A percentile compares a stretch with the other conserved stretches of the same genome.
These are phyloP conservation scores for Xanthia icteritia DNA, from an alignment of 2,888 invertebrate genomes.

Conservation along the genomic window DNA sequence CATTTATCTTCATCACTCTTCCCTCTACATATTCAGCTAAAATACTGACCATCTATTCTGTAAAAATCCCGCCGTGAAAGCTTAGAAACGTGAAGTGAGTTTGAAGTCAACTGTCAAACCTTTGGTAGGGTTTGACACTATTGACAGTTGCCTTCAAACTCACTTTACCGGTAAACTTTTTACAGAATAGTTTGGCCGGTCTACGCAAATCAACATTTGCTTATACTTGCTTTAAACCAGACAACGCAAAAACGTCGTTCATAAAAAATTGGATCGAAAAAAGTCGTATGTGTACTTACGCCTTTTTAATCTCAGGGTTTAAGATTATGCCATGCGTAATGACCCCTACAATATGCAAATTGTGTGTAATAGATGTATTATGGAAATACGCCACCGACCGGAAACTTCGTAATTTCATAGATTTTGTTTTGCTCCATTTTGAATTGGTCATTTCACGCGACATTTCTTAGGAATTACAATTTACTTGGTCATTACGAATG, in stretches of 20 bases:
- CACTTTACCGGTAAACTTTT: background rate
- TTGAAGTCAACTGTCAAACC: no score
- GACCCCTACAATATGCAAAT: slow-evolving; percentile 70
- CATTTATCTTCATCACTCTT: no score
- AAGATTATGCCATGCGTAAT: slow-evolving; percentile 62
- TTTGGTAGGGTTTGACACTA: no score
- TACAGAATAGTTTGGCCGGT: background rate
- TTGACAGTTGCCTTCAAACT: background rate
- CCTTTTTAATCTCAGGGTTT: slow-evolving; percentile 35
- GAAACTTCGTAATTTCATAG: slow-evolving; percentile 79
- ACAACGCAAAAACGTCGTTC: background rate
- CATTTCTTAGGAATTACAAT: slow-evolving; percentile 62
- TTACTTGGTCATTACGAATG: slow-evolving; percentile 50
- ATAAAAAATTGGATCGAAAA: slow-evolving; percentile 14
- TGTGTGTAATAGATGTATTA: slow-evolving; percentile 73
- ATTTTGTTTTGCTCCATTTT: slow-evolving; percentile 65
- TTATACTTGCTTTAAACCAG: background rate
- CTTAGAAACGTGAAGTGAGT: no score
- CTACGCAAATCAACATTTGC: background rate
- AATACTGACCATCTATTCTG: no score
- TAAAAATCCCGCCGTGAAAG: no score
- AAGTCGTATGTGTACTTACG: slow-evolving; percentile 4
- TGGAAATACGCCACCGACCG: slow-evolving; percentile 75
- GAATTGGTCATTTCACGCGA: slow-evolving; percentile 67
- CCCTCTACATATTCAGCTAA: no score